Evolutionary conservation across 1,140 invertebrate genomes (phyloP).

Genomic region (Conus ventricosus): DNA sequence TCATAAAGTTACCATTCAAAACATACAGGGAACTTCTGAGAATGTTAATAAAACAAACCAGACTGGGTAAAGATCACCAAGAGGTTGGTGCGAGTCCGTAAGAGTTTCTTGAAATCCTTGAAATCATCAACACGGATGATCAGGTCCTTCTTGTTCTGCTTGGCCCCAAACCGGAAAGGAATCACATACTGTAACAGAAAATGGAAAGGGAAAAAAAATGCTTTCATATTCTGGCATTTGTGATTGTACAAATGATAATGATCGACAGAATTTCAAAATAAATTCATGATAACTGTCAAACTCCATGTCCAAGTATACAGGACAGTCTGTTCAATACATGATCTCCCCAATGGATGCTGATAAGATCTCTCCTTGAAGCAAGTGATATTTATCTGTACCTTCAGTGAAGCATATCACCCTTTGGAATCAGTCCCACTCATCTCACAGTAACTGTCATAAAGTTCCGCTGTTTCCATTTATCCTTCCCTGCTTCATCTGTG

Average conservation of each 20-base stretch:
- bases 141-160: slow-evolving; percentile 57
- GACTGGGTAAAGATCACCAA: slow-evolving; percentile 81
- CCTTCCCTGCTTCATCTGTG: too few species aligned
- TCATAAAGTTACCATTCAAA: too few species aligned
- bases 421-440: too few species aligned
- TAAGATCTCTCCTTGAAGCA: too few species aligned
- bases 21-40: too few species aligned
- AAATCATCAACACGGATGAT: slow-evolving; percentile 77
- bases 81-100: slow-evolving; percentile 90
- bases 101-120: slow-evolving; percentile 90
- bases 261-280: neutral
- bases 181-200: slow-evolving; percentile 53
- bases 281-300: neutral
- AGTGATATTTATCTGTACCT: too few species aligned
- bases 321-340: too few species aligned
- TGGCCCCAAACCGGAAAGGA: slow-evolving; percentile 52
- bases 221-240: neutral
- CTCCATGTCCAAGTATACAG: neutral
- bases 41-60: slow-evolving; percentile 51
- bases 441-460: too few species aligned
- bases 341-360: too few species aligned
- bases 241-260: too few species aligned
- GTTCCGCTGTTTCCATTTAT: too few species aligned
- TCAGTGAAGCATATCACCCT: too few species aligned
- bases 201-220: neutral